Evolutionary conservation across 2,113 vertebrate species (phyloP).

Genomic region (Pandion haliaetus): DNA sequence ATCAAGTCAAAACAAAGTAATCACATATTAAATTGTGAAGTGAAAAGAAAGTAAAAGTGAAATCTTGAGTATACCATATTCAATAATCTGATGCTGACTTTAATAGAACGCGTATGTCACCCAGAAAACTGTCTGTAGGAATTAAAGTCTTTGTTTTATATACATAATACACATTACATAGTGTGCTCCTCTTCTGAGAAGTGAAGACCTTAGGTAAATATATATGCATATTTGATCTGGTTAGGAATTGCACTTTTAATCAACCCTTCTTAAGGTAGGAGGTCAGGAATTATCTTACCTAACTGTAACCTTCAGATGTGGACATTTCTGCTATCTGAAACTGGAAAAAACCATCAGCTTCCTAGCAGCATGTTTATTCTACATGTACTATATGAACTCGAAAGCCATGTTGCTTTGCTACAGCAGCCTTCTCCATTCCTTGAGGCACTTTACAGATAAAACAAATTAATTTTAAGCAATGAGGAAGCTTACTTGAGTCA

Average conservation of each 20-base stretch:
- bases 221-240: not conserved
- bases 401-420: not conserved
- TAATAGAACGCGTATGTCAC: not conserved
- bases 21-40: not conserved
- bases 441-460: not conserved
- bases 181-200: not conserved
- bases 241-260: not conserved
- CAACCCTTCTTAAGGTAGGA: not conserved
- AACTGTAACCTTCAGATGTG: not conserved
- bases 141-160: not conserved
- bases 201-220: not conserved
- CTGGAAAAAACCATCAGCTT: not conserved
- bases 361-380: not conserved
- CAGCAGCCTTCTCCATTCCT: not conserved
- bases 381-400: not conserved
- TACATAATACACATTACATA: not conserved
- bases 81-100: not conserved
- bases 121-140: not conserved
- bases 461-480: not conserved
- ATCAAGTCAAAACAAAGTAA: conserved; percentile 46
- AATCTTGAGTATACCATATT: not conserved
- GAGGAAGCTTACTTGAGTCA: not conserved
- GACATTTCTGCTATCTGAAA: not conserved
- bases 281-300: not conserved
- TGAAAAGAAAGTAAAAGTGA: conserved; percentile 31